Evolutionary conservation across 1,140 invertebrate species (phyloP).

Genomic region (Drosophila rhopaloa): DNA sequence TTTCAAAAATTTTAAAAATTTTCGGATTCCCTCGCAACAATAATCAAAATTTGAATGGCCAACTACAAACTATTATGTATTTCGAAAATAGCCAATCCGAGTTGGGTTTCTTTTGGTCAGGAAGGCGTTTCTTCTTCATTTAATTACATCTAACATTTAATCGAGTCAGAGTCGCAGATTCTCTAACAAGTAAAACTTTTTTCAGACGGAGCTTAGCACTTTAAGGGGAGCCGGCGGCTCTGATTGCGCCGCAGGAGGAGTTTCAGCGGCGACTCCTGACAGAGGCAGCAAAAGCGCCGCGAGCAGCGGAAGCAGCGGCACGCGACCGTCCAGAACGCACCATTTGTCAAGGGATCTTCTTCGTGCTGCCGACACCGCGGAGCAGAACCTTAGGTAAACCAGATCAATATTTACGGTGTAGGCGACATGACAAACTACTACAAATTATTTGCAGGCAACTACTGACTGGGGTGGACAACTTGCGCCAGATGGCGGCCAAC

Average conservation of each 20-base stretch:
- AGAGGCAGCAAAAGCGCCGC: constrained; percentile 41
- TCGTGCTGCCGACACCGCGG: constrained; percentile 87
- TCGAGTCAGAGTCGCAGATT: too few relatives aligned
- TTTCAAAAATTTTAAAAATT: too few relatives aligned
- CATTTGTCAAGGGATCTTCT: constrained; percentile 85
- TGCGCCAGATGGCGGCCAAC: constrained; percentile 86
- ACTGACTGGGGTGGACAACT: constrained; percentile 88
- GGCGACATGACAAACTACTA: background rate
- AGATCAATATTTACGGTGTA: background rate
- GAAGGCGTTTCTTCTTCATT: too few relatives aligned
- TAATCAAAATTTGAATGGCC: too few relatives aligned
- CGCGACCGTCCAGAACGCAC: constrained; percentile 72
- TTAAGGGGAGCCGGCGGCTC: constrained; percentile 84
- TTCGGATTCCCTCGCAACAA: too few relatives aligned
- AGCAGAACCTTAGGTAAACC: constrained; percentile 87
- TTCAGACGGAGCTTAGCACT: constrained; percentile 79
- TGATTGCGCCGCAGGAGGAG: constrained; percentile 48
- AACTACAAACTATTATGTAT: too few relatives aligned
- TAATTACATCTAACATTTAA: too few relatives aligned
- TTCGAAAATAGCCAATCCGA: too few relatives aligned
- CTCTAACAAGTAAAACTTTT: background rate
- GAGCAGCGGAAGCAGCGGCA: constrained; percentile 62
- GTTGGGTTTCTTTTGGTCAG: too few relatives aligned
- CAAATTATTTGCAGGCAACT: constrained; percentile 85
- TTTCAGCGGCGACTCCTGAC: constrained; percentile 29